phyloP scores from a whole-genome alignment of 1,140 invertebrate species.

The Trissolcus basalis region DNA sequence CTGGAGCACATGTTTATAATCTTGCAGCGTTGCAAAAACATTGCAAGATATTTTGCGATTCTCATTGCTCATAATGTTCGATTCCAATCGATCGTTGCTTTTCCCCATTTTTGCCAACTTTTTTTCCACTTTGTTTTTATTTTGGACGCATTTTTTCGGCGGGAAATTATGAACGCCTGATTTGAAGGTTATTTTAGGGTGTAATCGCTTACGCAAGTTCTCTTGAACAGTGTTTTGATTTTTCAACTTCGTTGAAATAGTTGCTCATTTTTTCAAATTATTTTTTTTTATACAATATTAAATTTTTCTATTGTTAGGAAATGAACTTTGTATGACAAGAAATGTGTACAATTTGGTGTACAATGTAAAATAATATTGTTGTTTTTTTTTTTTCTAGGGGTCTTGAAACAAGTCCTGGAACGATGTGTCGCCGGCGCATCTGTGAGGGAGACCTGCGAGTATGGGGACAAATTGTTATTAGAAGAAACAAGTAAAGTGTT shows the following conservation, averaged over 20 bases:
- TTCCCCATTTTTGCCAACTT: not conserved
- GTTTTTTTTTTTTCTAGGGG: conserved; percentile 79
- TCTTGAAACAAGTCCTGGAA: conserved; percentile 90
- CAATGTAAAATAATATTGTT: not conserved
- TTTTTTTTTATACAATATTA: not conserved
- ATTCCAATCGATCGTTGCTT: not conserved
- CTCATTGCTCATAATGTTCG: not conserved
- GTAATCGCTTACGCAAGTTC: too few species aligned
- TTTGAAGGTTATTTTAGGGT: conserved; percentile 13
- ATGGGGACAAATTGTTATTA: conserved; percentile 89
- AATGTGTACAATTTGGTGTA: too few species aligned
- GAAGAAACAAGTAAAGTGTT: conserved; percentile 98
- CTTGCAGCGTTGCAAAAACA: not conserved
- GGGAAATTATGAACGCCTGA: conserved; percentile 8
- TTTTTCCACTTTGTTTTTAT: not conserved
- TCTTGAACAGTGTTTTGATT: too few species aligned
- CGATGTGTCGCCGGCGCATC: conserved; percentile 92
- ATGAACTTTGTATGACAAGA: too few species aligned
- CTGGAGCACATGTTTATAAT: conserved; percentile 37
- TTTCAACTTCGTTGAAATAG: too few species aligned
- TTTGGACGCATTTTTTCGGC: not conserved
- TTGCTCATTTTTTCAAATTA: too few species aligned
- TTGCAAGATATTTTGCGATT: too few species aligned
- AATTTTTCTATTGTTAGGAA: not conserved
- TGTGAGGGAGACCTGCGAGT: conserved; percentile 93